Percentiles rank a stretch among this genome's conserved stretches.
Conservation (phyloP, 2,113 vertebrate species). For the Colius striatus region DNA sequence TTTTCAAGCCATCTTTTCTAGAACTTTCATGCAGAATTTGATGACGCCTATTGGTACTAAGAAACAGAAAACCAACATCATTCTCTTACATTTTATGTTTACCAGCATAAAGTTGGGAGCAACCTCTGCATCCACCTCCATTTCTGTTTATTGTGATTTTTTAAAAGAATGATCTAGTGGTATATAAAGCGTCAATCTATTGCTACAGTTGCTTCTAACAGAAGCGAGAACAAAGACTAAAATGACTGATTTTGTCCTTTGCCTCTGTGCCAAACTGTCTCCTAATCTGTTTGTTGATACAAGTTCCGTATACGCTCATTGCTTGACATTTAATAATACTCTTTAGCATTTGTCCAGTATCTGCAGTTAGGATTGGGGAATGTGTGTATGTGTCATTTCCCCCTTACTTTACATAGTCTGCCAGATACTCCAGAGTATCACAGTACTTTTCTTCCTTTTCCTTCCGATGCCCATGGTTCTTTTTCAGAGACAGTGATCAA, state of each 20-base stretch:
- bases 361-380: background rate
- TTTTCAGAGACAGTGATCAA: background rate
- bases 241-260: background rate
- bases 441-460: background rate
- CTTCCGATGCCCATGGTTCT: rapidly evolving
- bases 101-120: background rate
- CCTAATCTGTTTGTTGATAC: background rate
- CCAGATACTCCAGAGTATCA: background rate
- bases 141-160: background rate
- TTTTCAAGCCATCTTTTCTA: background rate
- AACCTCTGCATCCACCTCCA: background rate
- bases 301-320: background rate
- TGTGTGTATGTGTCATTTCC: background rate
- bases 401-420: background rate
- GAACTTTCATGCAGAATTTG: background rate
- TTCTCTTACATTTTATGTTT: background rate
- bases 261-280: background rate
- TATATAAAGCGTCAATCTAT: background rate
- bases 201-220: background rate
- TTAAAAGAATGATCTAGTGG: background rate
- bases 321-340: background rate
- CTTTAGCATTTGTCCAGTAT: background rate
- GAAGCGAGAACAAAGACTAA: background rate
- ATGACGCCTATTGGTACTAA: background rate
- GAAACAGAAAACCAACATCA: background rate